Percentiles rank a stretch among this genome's conserved stretches.
Conservation (phyloP, 30 jellyfish, hydroid and myxozoan genomes). For the Hydractinia symbiolongicarpus region DNA sequence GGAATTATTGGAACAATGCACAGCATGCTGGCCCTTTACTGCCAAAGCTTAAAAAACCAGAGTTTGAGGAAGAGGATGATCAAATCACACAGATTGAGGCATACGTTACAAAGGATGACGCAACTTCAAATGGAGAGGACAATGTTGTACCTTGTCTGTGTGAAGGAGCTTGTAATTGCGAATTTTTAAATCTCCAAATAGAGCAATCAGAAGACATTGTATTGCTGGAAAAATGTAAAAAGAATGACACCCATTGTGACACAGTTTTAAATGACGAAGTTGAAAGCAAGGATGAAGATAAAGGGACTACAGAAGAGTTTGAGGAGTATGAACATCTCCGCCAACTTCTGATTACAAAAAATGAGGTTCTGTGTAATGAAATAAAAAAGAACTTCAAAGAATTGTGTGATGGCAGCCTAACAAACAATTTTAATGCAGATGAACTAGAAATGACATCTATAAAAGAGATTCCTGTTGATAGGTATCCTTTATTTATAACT, state of each 20-base stretch:
- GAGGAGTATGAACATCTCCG: constrained; percentile 62
- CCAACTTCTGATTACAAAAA: constrained; percentile 75
- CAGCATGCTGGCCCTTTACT: constrained; percentile 57
- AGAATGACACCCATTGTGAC: too few species aligned
- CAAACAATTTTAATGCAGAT: constrained; percentile 17
- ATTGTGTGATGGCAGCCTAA: constrained; percentile 48
- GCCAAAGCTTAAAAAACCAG: constrained; percentile 34
- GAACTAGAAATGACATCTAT: constrained; percentile 9
- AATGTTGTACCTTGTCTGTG: constrained; percentile 10
- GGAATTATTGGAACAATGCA: constrained; percentile 71
- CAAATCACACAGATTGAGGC: constrained; percentile 13
- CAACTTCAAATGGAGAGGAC: not conserved
- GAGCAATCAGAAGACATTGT: constrained; percentile 12
- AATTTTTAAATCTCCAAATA: not conserved
- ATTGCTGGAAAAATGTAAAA: not conserved
- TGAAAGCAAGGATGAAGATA: constrained; percentile 15
- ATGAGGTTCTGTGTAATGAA: constrained; percentile 64
- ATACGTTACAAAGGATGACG: not conserved
- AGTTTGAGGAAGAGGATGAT: constrained; percentile 10
- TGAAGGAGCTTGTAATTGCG: constrained; percentile 46
- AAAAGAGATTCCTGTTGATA: constrained; percentile 12
- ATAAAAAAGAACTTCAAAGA: constrained; percentile 57
- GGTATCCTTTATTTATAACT: constrained; percentile 67
- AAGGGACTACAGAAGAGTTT: constrained; percentile 8
- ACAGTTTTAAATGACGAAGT: not conserved